Percentiles rank a stretch among this genome's conserved stretches.
These are phyloP conservation scores for Alcis repandata DNA, from an alignment of 2,888 invertebrate genomes.

Conservation along the genomic window DNA sequence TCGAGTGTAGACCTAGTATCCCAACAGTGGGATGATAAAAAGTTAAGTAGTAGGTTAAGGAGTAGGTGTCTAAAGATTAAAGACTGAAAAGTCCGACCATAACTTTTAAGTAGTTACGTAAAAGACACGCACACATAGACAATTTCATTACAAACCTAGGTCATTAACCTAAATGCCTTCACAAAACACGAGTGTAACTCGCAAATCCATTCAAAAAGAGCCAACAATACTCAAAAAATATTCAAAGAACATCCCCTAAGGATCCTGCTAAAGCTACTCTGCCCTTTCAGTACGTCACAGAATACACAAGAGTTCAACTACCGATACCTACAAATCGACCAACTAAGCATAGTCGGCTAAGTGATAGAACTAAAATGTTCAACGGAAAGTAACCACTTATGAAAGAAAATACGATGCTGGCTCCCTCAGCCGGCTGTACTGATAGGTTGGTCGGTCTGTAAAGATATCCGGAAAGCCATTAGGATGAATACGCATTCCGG, in stretches of 20 bases:
- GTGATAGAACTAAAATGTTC: not conserved
- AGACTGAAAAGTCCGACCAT: no score
- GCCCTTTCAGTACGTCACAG: constrained; percentile 57
- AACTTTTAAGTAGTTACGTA: not conserved
- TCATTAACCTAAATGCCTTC: not conserved
- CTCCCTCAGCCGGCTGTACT: not conserved
- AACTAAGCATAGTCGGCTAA: not conserved
- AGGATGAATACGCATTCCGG: constrained; percentile 77
- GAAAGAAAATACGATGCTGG: not conserved
- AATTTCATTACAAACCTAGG: not conserved
- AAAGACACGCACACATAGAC: not conserved
- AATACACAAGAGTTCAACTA: constrained; percentile 46
- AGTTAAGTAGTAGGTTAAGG: no score
- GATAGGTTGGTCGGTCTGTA: constrained; percentile 3
- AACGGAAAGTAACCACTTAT: not conserved
- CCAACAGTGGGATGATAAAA: no score
- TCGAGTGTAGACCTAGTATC: no score
- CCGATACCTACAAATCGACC: constrained; percentile 53
- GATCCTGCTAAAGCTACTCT: constrained; percentile 52
- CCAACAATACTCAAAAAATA: constrained; percentile 53
- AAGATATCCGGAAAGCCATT: constrained; percentile 73
- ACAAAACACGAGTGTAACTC: not conserved
- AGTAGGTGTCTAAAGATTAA: no score
- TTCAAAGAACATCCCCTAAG: constrained; percentile 51
- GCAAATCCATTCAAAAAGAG: constrained; percentile 10